phyloP scores from a whole-genome alignment of 2,888 invertebrate species.

The Xylocampa areola region DNA sequence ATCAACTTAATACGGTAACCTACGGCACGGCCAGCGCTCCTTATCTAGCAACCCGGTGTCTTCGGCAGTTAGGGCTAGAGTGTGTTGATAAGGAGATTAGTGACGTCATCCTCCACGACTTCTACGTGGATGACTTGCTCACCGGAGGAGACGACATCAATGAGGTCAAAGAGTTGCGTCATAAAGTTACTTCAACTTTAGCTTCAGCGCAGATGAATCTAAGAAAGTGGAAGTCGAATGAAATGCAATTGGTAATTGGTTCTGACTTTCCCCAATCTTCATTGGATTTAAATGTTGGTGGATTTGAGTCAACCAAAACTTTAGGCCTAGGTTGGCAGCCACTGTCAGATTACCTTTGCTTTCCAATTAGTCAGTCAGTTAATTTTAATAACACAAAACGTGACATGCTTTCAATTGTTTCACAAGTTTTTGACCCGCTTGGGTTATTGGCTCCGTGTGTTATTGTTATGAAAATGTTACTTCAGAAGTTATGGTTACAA shows the following conservation, averaged over 20 bases:
- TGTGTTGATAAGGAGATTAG: background rate
- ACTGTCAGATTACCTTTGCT: conserved; percentile 43
- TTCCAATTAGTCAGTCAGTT: conserved; percentile 23
- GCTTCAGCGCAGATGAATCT: conserved; percentile 47
- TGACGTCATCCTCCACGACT: conserved; percentile 2
- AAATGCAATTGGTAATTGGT: conserved; percentile 25
- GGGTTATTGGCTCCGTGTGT: conserved; percentile 53
- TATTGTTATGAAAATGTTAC: conserved; percentile 47
- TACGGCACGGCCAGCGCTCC: conserved; percentile 12
- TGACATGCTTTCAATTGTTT: conserved; percentile 43
- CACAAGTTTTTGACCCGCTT: conserved; percentile 55
- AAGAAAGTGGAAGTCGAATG: conserved; percentile 36
- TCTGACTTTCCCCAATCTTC: conserved; percentile 12
- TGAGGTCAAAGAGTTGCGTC: conserved; percentile 23
- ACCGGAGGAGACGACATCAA: background rate
- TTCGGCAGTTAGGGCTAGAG: no score
- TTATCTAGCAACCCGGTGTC: no score
- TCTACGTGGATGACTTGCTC: conserved; percentile 13
- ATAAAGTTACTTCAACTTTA: conserved; percentile 29
- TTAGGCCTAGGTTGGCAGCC: conserved; percentile 32
- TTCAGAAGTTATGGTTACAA: conserved; percentile 54
- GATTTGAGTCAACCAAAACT: conserved; percentile 15
- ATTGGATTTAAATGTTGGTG: conserved; percentile 26
- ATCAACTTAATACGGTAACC: conserved; percentile 3
- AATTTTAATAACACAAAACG: conserved; percentile 51